Evolutionary conservation across 2,113 vertebrate species (phyloP).

Genomic region (Mohoua ochrocephala): DNA sequence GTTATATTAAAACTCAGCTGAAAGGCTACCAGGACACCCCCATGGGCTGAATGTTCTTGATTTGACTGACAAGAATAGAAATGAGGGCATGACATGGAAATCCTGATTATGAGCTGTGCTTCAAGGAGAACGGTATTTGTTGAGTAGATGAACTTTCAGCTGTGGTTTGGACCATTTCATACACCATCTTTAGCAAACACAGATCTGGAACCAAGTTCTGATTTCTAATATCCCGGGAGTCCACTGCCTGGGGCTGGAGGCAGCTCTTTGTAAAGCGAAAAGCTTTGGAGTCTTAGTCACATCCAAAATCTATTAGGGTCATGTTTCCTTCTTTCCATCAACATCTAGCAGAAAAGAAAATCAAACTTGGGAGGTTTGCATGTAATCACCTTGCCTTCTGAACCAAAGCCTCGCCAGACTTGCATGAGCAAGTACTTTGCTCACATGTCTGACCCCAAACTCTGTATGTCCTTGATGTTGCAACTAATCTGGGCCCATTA

Average conservation of each 20-base stretch:
- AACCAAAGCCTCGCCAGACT: not conserved
- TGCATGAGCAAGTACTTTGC: not conserved
- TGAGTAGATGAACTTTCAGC: not conserved
- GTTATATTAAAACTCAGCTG: not conserved
- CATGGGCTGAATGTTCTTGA: not conserved
- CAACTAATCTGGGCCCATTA: not conserved
- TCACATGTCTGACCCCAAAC: not conserved
- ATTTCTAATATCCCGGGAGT: not conserved
- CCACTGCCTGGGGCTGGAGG: not conserved
- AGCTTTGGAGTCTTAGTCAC: not conserved
- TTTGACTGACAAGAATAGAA: not conserved
- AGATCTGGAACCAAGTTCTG: not conserved
- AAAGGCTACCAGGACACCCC: not conserved
- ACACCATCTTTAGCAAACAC: not conserved
- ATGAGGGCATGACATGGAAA: not conserved
- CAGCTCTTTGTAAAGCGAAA: not conserved
- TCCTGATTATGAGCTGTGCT: not conserved
- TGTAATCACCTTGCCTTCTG: not conserved
- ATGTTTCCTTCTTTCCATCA: not conserved
- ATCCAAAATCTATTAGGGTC: not conserved
- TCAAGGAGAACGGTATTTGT: not conserved
- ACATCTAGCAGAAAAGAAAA: not conserved
- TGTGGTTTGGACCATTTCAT: not conserved
- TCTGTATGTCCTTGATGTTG: not conserved
- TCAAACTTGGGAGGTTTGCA: not conserved